A percentile compares a stretch with the other conserved stretches of the same genome.
Conservation (phyloP, 2,797 vertebrate genomes). For the Adrianichthys oophorus region DNA sequence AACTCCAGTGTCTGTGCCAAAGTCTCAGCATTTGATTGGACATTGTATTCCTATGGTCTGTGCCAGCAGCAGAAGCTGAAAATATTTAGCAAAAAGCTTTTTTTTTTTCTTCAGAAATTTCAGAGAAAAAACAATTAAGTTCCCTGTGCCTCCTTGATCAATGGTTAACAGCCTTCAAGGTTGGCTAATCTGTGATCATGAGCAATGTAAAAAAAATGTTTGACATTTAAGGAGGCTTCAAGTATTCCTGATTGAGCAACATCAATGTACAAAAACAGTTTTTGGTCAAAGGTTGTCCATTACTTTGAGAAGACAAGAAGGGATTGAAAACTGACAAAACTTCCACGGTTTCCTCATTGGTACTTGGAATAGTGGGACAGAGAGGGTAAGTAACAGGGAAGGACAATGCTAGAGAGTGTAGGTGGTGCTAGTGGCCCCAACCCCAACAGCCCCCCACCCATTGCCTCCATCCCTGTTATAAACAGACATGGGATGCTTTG, state of each 20-base stretch:
- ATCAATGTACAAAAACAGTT: constrained; percentile 14
- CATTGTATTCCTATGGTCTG: constrained; percentile 50
- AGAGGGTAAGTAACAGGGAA: constrained; percentile 12
- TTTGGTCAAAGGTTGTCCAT: constrained; percentile 33
- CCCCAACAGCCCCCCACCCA: constrained; percentile 1
- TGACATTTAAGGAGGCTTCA: constrained; percentile 22
- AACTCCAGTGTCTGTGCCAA: constrained; percentile 62
- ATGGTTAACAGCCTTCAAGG: constrained; percentile 19
- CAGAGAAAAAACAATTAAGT: constrained; percentile 15
- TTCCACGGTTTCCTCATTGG: neutral
- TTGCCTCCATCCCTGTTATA: constrained; percentile 54
- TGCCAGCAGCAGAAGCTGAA: constrained; percentile 33
- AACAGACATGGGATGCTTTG: constrained; percentile 71
- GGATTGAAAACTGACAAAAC: constrained; percentile 13
- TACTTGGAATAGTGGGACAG: neutral
- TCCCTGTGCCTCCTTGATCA: constrained; percentile 15
- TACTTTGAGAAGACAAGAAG: neutral
- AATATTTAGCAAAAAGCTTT: constrained; percentile 2
- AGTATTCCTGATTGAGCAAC: constrained; percentile 38
- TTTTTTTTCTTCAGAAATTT: constrained; percentile 26
- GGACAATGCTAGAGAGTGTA: constrained; percentile 37
- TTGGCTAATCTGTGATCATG: constrained; percentile 25
- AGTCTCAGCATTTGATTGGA: constrained; percentile 50
- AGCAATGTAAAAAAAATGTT: constrained; percentile 16
- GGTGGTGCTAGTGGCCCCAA: constrained; percentile 48